Base-by-base conservation (phyloP, 2,797 vertebrate genomes). In the Ptychobarbus kaznakovi region DNA sequence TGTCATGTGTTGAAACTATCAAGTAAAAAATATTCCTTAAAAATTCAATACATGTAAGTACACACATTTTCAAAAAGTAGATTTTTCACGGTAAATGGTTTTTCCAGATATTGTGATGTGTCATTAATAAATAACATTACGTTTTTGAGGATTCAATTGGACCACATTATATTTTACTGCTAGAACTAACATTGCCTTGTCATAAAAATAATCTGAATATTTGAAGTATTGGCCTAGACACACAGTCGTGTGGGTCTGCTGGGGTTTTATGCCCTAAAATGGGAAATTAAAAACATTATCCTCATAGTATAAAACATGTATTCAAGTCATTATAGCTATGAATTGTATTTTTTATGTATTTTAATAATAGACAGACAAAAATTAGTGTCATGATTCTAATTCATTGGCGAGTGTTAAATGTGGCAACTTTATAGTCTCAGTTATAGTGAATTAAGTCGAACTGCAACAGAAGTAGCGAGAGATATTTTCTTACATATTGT, bases 371-470 rank as follows among this genome's bases (percentile, higher is more conserved):
- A 35, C 28, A 66, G 63, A 32, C 63, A 28, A 32, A 35, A 22
- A 35, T 56, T 0, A n/a, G 32, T 75, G 28, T 12, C 16, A 35
- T 51, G 8, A 38, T 9, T 8, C 35, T 51, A 53, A 83, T 76
- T 68, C 15, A 51, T 12, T 66, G 32, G 44, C 16, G 13, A 38
- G 22, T 38, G 42, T 46, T 82, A 82, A 73, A 82, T 73, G 40
- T 28, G 2, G 42, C 15, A 16, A 53, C 28, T 12, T 75, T 53
- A 32, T 32, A 32, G 28, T 75, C 10, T 53, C 25, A 35, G 10
- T 32, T 51, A 20, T 11, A 15, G n/a, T 51, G 3, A 11, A 12
- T 40, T 10, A 74, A 46, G 13, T 75, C 6, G 5, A 5, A n/a
- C 3, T 72, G n/a, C 10, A 25, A 8, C 51, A 51, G 6, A 44